Evolutionary conservation across 2,113 vertebrate species (phyloP).

Genomic region (Choloepus hoffmanni): DNA sequence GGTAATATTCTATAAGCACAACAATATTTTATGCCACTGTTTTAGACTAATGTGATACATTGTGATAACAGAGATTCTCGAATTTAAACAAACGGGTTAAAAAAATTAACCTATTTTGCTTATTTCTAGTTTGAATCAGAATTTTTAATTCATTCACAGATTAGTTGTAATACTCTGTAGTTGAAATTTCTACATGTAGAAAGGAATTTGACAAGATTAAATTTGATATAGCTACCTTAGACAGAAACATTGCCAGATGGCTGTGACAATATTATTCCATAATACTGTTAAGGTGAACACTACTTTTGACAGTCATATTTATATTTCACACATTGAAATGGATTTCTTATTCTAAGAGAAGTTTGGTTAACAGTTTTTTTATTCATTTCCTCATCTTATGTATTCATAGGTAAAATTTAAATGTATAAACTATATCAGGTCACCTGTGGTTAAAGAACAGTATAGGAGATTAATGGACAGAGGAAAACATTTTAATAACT

Average conservation of each 20-base stretch:
- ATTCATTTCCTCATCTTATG: background rate
- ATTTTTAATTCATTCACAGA: background rate
- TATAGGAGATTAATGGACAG: background rate
- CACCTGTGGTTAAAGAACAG: background rate
- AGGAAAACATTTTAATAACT: background rate
- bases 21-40: background rate
- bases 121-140: background rate
- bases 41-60: background rate
- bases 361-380: background rate
- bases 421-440: background rate
- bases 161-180: background rate
- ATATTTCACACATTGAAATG: background rate
- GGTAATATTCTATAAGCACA: background rate
- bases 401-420: slow-evolving; percentile 40
- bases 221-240: background rate
- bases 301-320: slow-evolving; percentile 11
- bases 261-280: background rate
- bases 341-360: background rate
- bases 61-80: background rate
- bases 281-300: background rate
- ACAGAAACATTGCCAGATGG: background rate
- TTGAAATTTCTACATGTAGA: background rate
- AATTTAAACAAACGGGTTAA: background rate
- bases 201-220: slow-evolving; percentile 3
- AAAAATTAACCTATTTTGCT: background rate